Percentiles rank a stretch among this genome's conserved stretches.
These are phyloP conservation scores for Exocentrus adspersus DNA, from an alignment of 2,888 invertebrate genomes.

Conservation along the genomic window DNA sequence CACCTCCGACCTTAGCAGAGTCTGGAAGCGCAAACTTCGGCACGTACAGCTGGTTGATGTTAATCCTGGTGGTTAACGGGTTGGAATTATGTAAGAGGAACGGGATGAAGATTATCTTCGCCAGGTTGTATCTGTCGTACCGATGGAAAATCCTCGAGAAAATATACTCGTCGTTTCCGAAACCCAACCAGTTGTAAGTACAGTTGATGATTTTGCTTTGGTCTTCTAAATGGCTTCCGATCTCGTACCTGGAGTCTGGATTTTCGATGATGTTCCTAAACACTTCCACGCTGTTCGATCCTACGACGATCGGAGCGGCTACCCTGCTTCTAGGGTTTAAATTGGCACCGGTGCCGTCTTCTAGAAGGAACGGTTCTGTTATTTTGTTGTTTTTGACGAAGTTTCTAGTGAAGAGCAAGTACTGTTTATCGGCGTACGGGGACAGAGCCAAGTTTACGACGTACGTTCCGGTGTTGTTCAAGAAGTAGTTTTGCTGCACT, in stretches of 20 bases:
- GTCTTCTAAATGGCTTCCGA: slow-evolving; percentile 94
- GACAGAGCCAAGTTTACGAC: slow-evolving; percentile 89
- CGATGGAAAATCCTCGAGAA: slow-evolving; percentile 82
- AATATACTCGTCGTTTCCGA: slow-evolving; percentile 76
- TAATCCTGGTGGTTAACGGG: slow-evolving; percentile 85
- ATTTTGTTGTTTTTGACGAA: slow-evolving; percentile 87
- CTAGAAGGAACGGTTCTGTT: slow-evolving; percentile 81
- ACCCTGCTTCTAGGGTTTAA: slow-evolving; percentile 91
- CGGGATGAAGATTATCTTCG: slow-evolving; percentile 90
- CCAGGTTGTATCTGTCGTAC: slow-evolving; percentile 94
- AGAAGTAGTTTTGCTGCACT: slow-evolving; percentile 90
- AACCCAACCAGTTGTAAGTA: slow-evolving; percentile 93
- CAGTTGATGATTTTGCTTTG: slow-evolving; percentile 95
- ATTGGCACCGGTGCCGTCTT: slow-evolving; percentile 71
- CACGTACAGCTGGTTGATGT: slow-evolving; percentile 79
- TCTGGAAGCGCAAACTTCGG: slow-evolving; percentile 77
- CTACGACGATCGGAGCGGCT: slow-evolving; percentile 90
- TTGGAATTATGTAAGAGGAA: slow-evolving; percentile 90
- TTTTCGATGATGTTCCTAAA: slow-evolving; percentile 93
- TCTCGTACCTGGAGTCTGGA: slow-evolving; percentile 89
- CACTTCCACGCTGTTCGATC: slow-evolving; percentile 89
- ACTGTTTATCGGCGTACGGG: slow-evolving; percentile 85
- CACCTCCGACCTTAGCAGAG: slow-evolving; percentile 84
- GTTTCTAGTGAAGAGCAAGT: slow-evolving; percentile 86
- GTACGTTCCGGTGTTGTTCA: slow-evolving; percentile 87